Conservation (phyloP, 2,113 vertebrate genomes). For the Rousettus leschenaultii region DNA sequence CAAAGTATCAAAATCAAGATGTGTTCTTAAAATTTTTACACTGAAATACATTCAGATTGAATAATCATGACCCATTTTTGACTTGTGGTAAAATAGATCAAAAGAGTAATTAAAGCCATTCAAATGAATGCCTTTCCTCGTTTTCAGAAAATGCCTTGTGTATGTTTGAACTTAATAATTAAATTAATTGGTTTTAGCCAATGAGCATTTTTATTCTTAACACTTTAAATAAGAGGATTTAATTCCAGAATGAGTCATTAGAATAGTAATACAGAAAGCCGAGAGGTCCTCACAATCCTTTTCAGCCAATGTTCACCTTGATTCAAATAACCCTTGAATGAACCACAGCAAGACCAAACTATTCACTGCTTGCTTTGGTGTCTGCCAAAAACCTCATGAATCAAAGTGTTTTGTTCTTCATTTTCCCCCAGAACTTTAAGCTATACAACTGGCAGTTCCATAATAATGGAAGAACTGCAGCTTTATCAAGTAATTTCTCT, state of each 20-base stretch:
- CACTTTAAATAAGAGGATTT: slow-evolving; percentile 75
- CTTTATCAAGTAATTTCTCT: slow-evolving; percentile 81
- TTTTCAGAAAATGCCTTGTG: slow-evolving; percentile 67
- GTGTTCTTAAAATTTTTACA: slow-evolving; percentile 1
- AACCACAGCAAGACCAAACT: slow-evolving; percentile 58
- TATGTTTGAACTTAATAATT: slow-evolving; percentile 75
- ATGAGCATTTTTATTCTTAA: slow-evolving; percentile 65
- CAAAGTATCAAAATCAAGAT: slow-evolving; percentile 44
- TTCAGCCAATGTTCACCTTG: slow-evolving; percentile 60
- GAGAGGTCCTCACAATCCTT: slow-evolving; percentile 50
- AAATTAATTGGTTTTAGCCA: slow-evolving; percentile 71
- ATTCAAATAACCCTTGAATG: slow-evolving; percentile 68
- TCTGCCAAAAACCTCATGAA: slow-evolving; percentile 69
- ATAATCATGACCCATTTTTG: slow-evolving; percentile 52
- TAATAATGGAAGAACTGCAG: slow-evolving; percentile 68
- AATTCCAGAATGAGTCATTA: slow-evolving; percentile 72
- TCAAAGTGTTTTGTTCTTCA: slow-evolving; percentile 69
- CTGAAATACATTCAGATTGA: slow-evolving; percentile 52
- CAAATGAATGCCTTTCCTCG: slow-evolving; percentile 44
- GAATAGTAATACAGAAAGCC: slow-evolving; percentile 68
- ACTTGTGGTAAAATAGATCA: slow-evolving; percentile 60
- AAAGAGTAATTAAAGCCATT: slow-evolving; percentile 67
- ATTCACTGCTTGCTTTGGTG: slow-evolving; percentile 51
- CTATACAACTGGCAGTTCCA: slow-evolving; percentile 69
- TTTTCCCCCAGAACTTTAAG: slow-evolving; percentile 71